These are phyloP conservation scores for Ectropis crepuscularia DNA, from an alignment of 2,888 invertebrate species.

Conservation along the genomic window DNA sequence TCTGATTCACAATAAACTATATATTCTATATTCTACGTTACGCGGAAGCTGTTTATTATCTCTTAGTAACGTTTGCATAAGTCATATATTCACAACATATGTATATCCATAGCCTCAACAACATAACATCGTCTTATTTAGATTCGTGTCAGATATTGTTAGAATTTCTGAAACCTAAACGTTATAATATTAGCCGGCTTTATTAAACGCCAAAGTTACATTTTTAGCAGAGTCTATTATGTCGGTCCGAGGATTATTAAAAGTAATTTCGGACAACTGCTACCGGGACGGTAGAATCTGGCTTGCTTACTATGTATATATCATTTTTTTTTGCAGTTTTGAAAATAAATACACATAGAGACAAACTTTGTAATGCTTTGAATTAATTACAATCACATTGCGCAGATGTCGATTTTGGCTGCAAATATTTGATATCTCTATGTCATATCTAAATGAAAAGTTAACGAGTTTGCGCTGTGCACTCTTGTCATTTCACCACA, in stretches of 20 bases:
- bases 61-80: constrained; percentile 24
- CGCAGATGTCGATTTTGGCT: background rate
- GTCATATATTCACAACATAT: constrained; percentile 7
- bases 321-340: background rate
- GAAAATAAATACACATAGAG: background rate
- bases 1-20: constrained; percentile 29
- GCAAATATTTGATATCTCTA: background rate
- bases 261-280: constrained; percentile 34
- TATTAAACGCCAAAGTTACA: constrained; percentile 23
- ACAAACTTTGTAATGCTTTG: too few relatives aligned
- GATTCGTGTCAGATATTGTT: constrained; percentile 14
- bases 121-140: constrained; percentile 19
- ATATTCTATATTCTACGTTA: constrained; percentile 20
- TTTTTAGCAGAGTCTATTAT: constrained; percentile 19
- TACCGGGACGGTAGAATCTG: constrained; percentile 17
- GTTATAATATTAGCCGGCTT: constrained; percentile 27
- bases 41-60: constrained; percentile 16
- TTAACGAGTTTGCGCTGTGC: too few relatives aligned
- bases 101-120: constrained; percentile 1
- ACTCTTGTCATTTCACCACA: too few relatives aligned
- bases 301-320: constrained; percentile 28
- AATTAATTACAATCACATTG: too few relatives aligned
- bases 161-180: constrained; percentile 26
- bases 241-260: constrained; percentile 30
- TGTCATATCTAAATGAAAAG: too few relatives aligned